Percentiles rank a stretch among this genome's conserved stretches.
These are phyloP conservation scores for Corbicula japonica DNA, from an alignment of 2,888 invertebrate genomes.

Conservation along the genomic window DNA sequence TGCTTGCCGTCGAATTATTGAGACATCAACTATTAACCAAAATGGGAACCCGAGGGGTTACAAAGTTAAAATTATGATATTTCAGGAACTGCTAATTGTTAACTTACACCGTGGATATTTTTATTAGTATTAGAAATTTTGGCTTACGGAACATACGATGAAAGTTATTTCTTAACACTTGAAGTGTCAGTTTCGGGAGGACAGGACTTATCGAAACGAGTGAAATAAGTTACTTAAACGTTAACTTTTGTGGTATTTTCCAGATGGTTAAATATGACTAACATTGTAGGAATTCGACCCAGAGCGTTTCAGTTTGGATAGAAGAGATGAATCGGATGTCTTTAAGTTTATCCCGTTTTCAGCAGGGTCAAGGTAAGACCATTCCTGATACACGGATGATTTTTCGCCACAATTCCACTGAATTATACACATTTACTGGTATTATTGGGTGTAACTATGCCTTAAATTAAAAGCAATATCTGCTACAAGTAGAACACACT, in stretches of 20 bases:
- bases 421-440: too few relatives aligned
- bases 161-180: background rate
- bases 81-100: too few relatives aligned
- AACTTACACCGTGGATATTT: background rate
- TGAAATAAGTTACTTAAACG: too few relatives aligned
- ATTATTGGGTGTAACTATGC: too few relatives aligned
- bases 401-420: too few relatives aligned
- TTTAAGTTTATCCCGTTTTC: conserved; percentile 33
- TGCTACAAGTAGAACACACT: too few relatives aligned
- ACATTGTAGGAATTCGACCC: conserved; percentile 21
- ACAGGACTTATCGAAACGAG: background rate
- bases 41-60: too few relatives aligned
- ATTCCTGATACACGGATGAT: too few relatives aligned
- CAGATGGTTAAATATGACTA: background rate
- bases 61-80: too few relatives aligned
- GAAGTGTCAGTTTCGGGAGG: background rate
- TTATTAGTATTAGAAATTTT: background rate
- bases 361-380: conserved; percentile 31
- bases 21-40: too few relatives aligned
- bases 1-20: too few relatives aligned
- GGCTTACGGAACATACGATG: background rate
- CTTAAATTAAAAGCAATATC: too few relatives aligned
- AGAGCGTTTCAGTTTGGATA: background rate
- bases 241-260: background rate
- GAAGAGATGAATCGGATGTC: conserved; percentile 12